phyloP scores from a whole-genome alignment of 2,888 invertebrate genomes.

The Biston betularia region DNA sequence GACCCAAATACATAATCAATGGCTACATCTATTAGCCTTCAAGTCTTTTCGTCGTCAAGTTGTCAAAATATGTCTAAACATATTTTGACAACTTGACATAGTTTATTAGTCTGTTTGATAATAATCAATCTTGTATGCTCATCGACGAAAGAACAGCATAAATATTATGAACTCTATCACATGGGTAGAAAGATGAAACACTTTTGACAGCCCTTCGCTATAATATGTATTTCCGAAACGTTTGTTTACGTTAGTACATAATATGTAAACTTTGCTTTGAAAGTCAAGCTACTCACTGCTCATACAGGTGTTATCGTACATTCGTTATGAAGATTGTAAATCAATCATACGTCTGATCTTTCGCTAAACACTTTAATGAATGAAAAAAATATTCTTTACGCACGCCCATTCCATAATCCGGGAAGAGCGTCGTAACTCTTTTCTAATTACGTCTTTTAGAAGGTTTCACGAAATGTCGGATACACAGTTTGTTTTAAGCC shows the following conservation, averaged over 20 bases:
- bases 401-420: slow-evolving; percentile 29
- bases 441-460: slow-evolving; percentile 30
- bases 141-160: too few relatives aligned
- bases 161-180: too few relatives aligned
- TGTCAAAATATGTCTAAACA: too few relatives aligned
- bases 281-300: background rate
- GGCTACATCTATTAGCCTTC: too few relatives aligned
- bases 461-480: slow-evolving; percentile 18
- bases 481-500: slow-evolving; percentile 31
- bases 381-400: slow-evolving; percentile 30
- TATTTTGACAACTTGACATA: too few relatives aligned
- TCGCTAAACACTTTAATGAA: slow-evolving; percentile 33
- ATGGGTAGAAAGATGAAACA: background rate
- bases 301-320: background rate
- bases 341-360: slow-evolving; percentile 42
- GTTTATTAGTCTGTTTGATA: too few relatives aligned
- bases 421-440: slow-evolving; percentile 33
- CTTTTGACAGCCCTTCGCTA: background rate
- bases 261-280: background rate
- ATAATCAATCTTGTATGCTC: too few relatives aligned
- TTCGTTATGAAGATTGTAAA: slow-evolving; percentile 41
- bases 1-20: too few relatives aligned
- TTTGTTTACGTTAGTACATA: slow-evolving; percentile 1
- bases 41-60: too few relatives aligned
- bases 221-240: background rate